phyloP scores from a whole-genome alignment of 2,888 invertebrate genomes.

The Drosophila kanekoi region DNA sequence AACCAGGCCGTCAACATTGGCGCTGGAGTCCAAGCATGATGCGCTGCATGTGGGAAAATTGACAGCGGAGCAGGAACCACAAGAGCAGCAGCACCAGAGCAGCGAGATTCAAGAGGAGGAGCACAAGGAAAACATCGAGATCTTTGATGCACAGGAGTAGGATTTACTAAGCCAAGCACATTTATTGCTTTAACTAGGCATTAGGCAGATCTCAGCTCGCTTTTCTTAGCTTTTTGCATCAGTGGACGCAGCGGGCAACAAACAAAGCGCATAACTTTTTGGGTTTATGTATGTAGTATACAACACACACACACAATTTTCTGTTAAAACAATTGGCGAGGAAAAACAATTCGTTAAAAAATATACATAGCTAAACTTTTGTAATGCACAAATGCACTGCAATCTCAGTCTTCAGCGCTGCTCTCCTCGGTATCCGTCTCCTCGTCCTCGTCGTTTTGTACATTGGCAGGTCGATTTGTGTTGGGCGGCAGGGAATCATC shows the following conservation, averaged over 20 bases:
- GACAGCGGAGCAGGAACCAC: slow-evolving; percentile 18
- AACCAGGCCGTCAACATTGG: slow-evolving; percentile 83
- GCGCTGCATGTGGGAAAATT: slow-evolving; percentile 11
- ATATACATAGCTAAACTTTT: slow-evolving; percentile 76
- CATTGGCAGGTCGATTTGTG: slow-evolving; percentile 67
- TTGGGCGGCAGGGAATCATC: slow-evolving; percentile 75
- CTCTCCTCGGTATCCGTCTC: slow-evolving; percentile 52
- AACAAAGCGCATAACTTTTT: slow-evolving; percentile 19
- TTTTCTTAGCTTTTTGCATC: slow-evolving; percentile 66
- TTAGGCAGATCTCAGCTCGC: slow-evolving; percentile 48
- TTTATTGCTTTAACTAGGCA: slow-evolving; percentile 39
- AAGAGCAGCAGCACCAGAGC: slow-evolving; percentile 6
- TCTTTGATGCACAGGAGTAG: slow-evolving; percentile 42
- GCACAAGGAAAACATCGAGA: slow-evolving; percentile 54
- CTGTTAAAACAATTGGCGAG: slow-evolving; percentile 50
- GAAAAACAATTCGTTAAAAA: slow-evolving; percentile 51
- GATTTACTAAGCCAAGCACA: background rate
- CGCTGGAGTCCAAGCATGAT: slow-evolving; percentile 71
- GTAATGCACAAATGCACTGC: slow-evolving; percentile 36
- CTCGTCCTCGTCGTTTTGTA: slow-evolving; percentile 32
- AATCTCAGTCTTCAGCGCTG: slow-evolving; percentile 58
- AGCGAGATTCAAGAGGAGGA: slow-evolving; percentile 22
- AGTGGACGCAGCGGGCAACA: slow-evolving; percentile 15
- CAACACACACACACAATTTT: slow-evolving; percentile 39
- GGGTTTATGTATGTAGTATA: slow-evolving; percentile 44